Percentiles rank a stretch among this genome's conserved stretches.
These are phyloP conservation scores for Blomia tropicalis DNA, from an alignment of 2,888 invertebrate genomes.

Conservation along the genomic window DNA sequence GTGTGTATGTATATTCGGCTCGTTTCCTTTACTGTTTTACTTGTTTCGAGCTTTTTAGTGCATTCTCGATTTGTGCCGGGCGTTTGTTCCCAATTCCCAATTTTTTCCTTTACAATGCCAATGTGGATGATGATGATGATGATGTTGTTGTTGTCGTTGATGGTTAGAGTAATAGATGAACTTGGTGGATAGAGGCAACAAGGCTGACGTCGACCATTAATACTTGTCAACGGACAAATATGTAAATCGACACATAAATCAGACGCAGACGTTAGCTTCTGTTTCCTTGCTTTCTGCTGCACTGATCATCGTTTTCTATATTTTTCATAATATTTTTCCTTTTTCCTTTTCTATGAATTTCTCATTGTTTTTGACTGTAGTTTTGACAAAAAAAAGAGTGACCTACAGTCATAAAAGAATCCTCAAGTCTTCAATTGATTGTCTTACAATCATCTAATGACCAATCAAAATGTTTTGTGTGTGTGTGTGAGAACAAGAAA, in stretches of 20 bases:
- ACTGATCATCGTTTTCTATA: too few relatives aligned
- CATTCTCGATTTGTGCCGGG: background rate
- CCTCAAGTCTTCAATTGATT: background rate
- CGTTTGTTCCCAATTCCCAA: background rate
- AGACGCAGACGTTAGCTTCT: background rate
- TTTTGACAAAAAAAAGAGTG: too few relatives aligned
- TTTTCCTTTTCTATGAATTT: too few relatives aligned
- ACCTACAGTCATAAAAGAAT: background rate
- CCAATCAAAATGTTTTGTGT: too few relatives aligned
- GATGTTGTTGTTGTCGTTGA: too few relatives aligned
- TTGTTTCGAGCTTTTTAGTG: too few relatives aligned
- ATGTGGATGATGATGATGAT: too few relatives aligned
- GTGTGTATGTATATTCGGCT: too few relatives aligned
- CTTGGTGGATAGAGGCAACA: background rate
- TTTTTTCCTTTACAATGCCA: background rate
- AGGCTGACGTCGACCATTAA: constrained; percentile 2
- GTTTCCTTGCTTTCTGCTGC: background rate
- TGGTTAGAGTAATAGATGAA: constrained; percentile 7
- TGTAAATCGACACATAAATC: constrained; percentile 15
- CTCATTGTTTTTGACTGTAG: too few relatives aligned
- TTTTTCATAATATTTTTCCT: too few relatives aligned
- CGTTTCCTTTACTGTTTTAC: background rate
- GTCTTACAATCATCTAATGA: background rate
- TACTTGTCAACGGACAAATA: constrained; percentile 15
- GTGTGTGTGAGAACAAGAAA: too few relatives aligned